A percentile compares a stretch with the other conserved stretches of the same genome.
Evolutionary conservation across 2,113 vertebrate genomes (phyloP).

Genomic region (Albula goreensis): DNA sequence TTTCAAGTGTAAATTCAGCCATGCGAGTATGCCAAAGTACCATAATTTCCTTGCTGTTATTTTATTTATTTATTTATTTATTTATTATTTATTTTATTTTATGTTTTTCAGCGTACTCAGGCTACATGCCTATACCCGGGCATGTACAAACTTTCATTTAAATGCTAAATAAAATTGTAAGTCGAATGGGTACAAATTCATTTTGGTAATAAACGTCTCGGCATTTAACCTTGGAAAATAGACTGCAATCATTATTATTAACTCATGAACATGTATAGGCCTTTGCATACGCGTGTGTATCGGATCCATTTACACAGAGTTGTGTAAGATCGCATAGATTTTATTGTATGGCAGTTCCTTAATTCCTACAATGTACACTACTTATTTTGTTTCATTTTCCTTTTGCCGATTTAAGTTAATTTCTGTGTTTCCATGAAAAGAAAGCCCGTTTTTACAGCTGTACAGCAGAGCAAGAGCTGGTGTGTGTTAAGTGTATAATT

Average conservation of each 20-base stretch:
- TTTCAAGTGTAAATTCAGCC: slow-evolving; percentile 12
- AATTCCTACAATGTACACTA: slow-evolving; percentile 48
- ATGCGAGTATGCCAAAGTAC: background rate
- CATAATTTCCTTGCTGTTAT: background rate
- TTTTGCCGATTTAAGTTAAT: slow-evolving; percentile 56
- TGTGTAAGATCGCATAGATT: slow-evolving; percentile 42
- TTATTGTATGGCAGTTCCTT: slow-evolving; percentile 38
- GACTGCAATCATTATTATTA: background rate
- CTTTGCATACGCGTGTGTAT: too few relatives aligned
- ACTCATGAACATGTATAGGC: too few relatives aligned
- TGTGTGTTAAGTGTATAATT: slow-evolving; percentile 72
- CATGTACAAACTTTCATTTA: too few relatives aligned
- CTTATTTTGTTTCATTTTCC: slow-evolving; percentile 59
- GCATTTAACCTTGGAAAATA: too few relatives aligned
- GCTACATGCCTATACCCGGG: too few relatives aligned
- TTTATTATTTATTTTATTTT: background rate
- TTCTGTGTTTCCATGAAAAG: slow-evolving; percentile 54
- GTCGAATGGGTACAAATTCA: background rate
- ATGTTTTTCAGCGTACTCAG: background rate
- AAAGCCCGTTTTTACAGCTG: slow-evolving; percentile 52
- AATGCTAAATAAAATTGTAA: background rate
- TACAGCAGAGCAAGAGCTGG: slow-evolving; percentile 53
- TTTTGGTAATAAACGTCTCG: background rate
- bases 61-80: background rate
- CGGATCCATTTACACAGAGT: slow-evolving; percentile 10